Base-by-base conservation (phyloP, 2,888 invertebrate species). In the Eupithecia abbreviata region DNA sequence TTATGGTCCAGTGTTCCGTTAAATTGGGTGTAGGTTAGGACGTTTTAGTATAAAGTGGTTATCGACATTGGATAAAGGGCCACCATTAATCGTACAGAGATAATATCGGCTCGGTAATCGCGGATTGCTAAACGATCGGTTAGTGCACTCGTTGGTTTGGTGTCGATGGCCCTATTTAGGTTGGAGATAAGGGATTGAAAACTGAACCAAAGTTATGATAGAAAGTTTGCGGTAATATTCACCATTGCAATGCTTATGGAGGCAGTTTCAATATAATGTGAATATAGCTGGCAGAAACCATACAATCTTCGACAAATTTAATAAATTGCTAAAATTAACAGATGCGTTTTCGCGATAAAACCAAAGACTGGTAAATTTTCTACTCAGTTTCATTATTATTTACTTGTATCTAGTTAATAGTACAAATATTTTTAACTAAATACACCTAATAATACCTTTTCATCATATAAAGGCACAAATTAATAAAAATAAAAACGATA, bases 31-130 rank as follows among this genome's bases (percentile, higher is more conserved):
- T 71, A 76, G 77, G 81, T 86, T 88, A 83, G 74, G 84, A 77
- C 85, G 85, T 91, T 90, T 84, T 74, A 81, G 79, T 72, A 72
- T 74, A 82, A 76, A 78, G 74, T 75, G 79, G 83, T 83, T 88
- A 89, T 91, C 91, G 91, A 91, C 91, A 89, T 91, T 90, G 92
- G 92, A 92, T 93, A 93, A 92, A 93, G 92, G 92, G 92, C 89
- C 86, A 84, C 89, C 91, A 93, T 93, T 93, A 93, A 93, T 93
- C 93, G 92, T 90, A 84, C 84, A 84, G 85, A 88, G 93, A 93
- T 93, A 93, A 92, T 92, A 93, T 93, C 93, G 90, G 89, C 87
- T 88, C 88, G 85, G 92, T 92, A 92, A 93, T 92, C 92, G 90
- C 88, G 90, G 92, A 92, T 93, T 92, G 91, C 92, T 91, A 91